These are phyloP conservation scores for Dicycla oo DNA, from an alignment of 2,888 invertebrate genomes.

Conservation along the genomic window DNA sequence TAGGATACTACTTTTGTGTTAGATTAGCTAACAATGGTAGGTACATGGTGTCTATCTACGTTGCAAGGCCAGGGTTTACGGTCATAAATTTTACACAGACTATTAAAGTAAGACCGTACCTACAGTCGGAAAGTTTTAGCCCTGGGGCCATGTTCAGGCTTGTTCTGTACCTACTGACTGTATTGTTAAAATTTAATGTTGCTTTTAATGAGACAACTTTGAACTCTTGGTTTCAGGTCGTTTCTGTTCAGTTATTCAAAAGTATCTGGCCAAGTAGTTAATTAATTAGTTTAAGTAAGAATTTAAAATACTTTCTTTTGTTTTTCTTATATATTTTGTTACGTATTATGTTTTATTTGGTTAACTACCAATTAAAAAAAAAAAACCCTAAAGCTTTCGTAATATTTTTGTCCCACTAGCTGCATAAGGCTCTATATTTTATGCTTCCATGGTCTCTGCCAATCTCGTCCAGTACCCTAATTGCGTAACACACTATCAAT, in stretches of 20 bases:
- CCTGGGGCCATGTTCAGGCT: slow-evolving; percentile 34
- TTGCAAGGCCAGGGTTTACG: slow-evolving; percentile 39
- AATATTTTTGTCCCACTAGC: not conserved
- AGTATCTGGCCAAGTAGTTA: not conserved
- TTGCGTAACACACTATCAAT: too few relatives aligned
- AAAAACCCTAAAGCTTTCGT: too few relatives aligned
- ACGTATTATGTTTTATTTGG: not conserved
- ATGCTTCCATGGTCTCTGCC: not conserved
- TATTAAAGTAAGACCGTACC: slow-evolving; percentile 37
- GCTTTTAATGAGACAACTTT: slow-evolving; percentile 52
- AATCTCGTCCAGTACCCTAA: not conserved
- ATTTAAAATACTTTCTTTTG: not conserved
- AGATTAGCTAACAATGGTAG: slow-evolving; percentile 20
- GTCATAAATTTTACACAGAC: slow-evolving; percentile 56
- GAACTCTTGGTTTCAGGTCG: slow-evolving; percentile 2
- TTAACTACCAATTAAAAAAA: not conserved
- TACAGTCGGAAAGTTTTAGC: slow-evolving; percentile 47
- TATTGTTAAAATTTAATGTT: slow-evolving; percentile 40
- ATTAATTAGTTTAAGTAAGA: not conserved
- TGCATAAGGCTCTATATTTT: not conserved
- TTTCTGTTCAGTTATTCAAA: slow-evolving; percentile 25
- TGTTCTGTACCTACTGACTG: slow-evolving; percentile 28
- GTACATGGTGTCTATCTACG: not conserved
- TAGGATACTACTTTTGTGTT: slow-evolving; percentile 2
- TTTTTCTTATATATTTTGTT: not conserved